phyloP scores from a whole-genome alignment of 2,888 invertebrate species.

The Apodemia duryi region DNA sequence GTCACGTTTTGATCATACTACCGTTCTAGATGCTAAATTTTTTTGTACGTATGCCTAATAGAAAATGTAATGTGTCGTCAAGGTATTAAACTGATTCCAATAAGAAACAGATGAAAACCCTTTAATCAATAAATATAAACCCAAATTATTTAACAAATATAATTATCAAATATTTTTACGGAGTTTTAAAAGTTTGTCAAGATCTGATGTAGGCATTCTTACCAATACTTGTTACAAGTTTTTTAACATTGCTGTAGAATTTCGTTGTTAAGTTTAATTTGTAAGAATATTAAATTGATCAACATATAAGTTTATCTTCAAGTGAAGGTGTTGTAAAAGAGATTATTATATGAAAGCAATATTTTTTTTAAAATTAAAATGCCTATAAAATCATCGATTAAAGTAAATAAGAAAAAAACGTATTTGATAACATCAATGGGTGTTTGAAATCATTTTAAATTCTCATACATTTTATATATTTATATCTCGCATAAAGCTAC shows the following conservation, averaged over 20 bases:
- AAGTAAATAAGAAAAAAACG: background rate
- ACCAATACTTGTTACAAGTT: too few relatives aligned
- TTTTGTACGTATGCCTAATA: background rate
- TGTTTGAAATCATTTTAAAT: background rate
- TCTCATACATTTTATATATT: background rate
- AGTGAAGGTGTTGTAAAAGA: background rate
- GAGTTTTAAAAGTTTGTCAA: background rate
- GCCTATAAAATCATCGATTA: conserved; percentile 2
- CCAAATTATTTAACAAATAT: background rate
- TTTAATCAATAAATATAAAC: background rate
- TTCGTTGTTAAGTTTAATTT: background rate
- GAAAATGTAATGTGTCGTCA: background rate
- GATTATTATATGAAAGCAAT: background rate
- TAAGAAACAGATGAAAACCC: background rate
- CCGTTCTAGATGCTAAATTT: background rate
- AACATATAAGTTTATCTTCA: background rate
- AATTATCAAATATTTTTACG: background rate
- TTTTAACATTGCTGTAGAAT: background rate
- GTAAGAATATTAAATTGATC: background rate
- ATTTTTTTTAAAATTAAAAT: background rate
- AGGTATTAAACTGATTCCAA: background rate
- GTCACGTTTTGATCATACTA: conserved; percentile 38
- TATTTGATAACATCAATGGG: background rate
- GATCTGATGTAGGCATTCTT: too few relatives aligned
- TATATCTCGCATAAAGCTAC: background rate